These are phyloP conservation scores for Neotoxoptera formosana DNA, from an alignment of 1,140 invertebrate species.

Conservation along the genomic window DNA sequence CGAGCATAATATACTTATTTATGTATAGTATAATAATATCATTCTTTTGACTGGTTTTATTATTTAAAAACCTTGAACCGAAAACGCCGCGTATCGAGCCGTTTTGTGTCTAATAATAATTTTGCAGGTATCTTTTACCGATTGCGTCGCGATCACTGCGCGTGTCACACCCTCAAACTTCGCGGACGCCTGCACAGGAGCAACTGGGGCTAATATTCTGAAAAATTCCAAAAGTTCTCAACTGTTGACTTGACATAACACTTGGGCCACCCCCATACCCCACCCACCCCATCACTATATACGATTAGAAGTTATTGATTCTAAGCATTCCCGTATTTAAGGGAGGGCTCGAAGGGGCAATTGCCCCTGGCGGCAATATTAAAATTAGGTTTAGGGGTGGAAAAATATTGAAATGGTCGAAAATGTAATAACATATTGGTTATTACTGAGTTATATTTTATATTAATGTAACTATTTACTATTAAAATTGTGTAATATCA, in stretches of 20 bases:
- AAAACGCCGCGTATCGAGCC: neutral
- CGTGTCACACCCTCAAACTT: neutral
- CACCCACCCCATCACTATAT: neutral
- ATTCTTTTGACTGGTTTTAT: neutral
- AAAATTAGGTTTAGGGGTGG: too few species aligned
- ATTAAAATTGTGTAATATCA: too few species aligned
- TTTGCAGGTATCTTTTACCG: neutral
- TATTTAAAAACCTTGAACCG: conserved; percentile 4
- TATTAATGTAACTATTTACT: too few species aligned
- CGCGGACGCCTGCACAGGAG: neutral
- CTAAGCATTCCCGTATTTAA: too few species aligned
- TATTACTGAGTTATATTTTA: too few species aligned
- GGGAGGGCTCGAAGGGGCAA: too few species aligned
- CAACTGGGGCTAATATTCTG: neutral
- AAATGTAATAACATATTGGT: too few species aligned
- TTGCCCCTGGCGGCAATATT: too few species aligned
- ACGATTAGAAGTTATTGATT: neutral
- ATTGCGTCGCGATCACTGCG: too few species aligned
- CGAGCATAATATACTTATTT: neutral
- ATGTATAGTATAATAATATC: neutral
- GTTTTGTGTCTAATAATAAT: neutral
- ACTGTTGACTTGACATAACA: neutral
- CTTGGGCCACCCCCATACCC: too few species aligned
- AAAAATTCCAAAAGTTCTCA: neutral
- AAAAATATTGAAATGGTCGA: too few species aligned